Conservation (phyloP, 1,140 invertebrate genomes). For the Drosophila ercepeae region DNA sequence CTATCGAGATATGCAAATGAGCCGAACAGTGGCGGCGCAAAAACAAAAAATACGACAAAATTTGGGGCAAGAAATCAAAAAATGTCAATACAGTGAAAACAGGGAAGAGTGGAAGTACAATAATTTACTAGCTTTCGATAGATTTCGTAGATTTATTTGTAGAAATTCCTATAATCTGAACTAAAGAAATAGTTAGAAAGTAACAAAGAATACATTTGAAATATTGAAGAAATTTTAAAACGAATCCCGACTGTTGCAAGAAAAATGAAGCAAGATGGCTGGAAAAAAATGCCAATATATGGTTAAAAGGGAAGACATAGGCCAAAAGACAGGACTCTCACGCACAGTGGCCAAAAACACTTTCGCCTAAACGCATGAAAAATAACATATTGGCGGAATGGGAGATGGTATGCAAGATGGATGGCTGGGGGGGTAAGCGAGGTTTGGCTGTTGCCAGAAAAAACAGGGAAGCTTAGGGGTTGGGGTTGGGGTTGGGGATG, state of each 20-base stretch:
- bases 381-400: slow-evolving; percentile 60
- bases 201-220: neutral
- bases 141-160: neutral
- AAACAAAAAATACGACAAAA: slow-evolving; percentile 52
- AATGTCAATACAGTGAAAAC: slow-evolving; percentile 12
- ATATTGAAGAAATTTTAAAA: neutral
- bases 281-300: slow-evolving; percentile 54
- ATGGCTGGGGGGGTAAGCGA: neutral
- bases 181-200: too few species aligned
- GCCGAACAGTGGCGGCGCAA: slow-evolving; percentile 11
- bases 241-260: neutral
- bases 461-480: neutral
- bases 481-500: neutral
- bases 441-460: neutral
- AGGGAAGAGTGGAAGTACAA: neutral
- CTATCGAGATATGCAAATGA: slow-evolving; percentile 74
- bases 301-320: neutral
- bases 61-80: slow-evolving; percentile 44
- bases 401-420: slow-evolving; percentile 22
- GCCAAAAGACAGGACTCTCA: slow-evolving; percentile 2
- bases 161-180: neutral
- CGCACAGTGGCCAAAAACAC: slow-evolving; percentile 50
- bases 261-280: slow-evolving; percentile 41
- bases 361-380: slow-evolving; percentile 68
- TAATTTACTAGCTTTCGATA: neutral